A percentile compares a stretch with the other conserved stretches of the same genome.
Conservation (phyloP, 2,888 invertebrate species). For the Mythimna lalbum region DNA sequence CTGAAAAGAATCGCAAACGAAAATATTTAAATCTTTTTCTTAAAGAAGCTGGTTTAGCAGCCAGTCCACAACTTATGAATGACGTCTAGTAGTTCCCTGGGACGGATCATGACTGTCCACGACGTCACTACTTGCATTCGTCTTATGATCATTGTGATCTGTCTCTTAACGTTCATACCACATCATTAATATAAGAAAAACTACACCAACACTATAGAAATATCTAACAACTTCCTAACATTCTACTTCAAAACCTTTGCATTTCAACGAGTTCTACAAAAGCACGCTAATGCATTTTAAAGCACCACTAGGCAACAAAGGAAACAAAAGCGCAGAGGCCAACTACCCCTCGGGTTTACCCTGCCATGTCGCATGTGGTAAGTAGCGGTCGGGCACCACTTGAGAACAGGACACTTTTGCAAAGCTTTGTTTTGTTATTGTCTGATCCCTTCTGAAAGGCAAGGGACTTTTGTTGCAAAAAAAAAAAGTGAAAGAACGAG, state of each 20-base stretch:
- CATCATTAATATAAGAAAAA: neutral
- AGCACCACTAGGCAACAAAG: conserved; percentile 28
- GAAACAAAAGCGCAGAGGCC: conserved; percentile 39
- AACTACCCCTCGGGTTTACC: conserved; percentile 55
- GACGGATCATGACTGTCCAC: too few species aligned
- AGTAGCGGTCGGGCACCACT: conserved; percentile 35
- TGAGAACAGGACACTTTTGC: neutral
- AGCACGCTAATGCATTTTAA: conserved; percentile 42
- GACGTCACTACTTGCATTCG: too few species aligned
- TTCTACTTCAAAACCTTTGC: neutral
- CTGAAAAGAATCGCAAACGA: neutral
- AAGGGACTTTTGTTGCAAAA: neutral
- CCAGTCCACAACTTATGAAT: too few species aligned
- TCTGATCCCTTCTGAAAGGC: neutral
- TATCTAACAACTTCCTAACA: neutral
- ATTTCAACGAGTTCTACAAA: conserved; percentile 15
- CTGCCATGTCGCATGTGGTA: conserved; percentile 21
- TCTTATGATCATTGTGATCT: too few species aligned
- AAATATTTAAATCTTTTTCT: neutral
- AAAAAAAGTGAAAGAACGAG: too few species aligned
- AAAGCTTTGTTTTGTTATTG: conserved; percentile 15
- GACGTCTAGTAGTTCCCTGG: too few species aligned
- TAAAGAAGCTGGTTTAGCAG: too few species aligned
- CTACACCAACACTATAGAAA: neutral
- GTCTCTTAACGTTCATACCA: neutral